Evolutionary conservation across 30 jellyfish, hydroid and myxozoan species (phyloP).

Genomic region (Cassiopea andromeda): DNA sequence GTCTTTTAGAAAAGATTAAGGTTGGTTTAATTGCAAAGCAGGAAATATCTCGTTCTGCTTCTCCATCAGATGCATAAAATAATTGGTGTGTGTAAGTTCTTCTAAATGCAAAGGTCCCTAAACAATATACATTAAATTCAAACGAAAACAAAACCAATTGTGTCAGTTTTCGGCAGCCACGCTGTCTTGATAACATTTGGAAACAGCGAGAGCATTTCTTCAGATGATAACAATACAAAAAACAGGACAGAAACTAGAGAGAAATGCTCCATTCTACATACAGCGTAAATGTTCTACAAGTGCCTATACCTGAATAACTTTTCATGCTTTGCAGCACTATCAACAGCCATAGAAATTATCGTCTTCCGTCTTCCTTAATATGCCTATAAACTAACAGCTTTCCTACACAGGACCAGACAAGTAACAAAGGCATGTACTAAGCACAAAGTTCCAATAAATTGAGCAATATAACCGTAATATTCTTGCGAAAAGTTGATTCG

Average conservation of each 20-base stretch:
- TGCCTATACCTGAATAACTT: background rate
- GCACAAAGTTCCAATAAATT: too few relatives aligned
- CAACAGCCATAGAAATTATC: background rate
- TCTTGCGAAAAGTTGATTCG: background rate
- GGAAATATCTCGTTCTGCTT: too few relatives aligned
- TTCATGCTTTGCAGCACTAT: background rate
- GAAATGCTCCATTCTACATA: background rate
- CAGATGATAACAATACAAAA: background rate
- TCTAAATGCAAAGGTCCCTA: too few relatives aligned
- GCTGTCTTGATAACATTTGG: too few relatives aligned
- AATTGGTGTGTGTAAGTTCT: too few relatives aligned
- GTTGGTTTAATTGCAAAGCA: too few relatives aligned
- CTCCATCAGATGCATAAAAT: too few relatives aligned
- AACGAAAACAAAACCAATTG: too few relatives aligned
- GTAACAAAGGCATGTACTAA: background rate
- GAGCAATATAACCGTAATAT: background rate
- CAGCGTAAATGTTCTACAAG: background rate
- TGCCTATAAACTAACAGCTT: background rate
- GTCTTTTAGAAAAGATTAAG: too few relatives aligned
- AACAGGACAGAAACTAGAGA: background rate
- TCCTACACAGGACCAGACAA: background rate
- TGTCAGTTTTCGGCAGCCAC: background rate
- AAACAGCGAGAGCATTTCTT: too few relatives aligned
- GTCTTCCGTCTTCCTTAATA: slow-evolving; percentile 6
- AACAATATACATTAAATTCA: too few relatives aligned